Conservation (phyloP, 2,113 vertebrate genomes). For the Xyliphius kryptos region DNA sequence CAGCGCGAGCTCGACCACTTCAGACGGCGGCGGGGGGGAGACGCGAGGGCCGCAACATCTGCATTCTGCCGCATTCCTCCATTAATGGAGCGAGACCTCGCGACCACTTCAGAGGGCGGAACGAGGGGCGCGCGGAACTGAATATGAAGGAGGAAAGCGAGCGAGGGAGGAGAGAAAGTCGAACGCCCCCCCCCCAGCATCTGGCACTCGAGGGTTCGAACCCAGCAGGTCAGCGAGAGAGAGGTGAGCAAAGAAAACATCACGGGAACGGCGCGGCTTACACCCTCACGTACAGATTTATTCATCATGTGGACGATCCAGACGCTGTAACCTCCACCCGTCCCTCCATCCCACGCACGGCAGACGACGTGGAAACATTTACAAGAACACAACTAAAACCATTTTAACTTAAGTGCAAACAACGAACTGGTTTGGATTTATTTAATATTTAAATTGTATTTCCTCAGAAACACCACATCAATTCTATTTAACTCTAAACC, state of each 20-base stretch:
- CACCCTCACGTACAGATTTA: too few species aligned
- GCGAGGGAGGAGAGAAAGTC: conserved; percentile 18
- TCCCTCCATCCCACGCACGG: too few species aligned
- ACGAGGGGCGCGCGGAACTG: conserved; percentile 5
- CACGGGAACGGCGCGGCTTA: conserved; percentile 28
- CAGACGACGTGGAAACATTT: too few species aligned
- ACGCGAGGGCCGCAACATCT: conserved; percentile 63
- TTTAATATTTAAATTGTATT: too few species aligned
- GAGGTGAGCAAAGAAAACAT: conserved; percentile 37
- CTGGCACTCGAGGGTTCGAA: conserved; percentile 58
- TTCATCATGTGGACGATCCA: too few species aligned
- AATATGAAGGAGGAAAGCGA: conserved; percentile 1
- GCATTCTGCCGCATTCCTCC: conserved; percentile 56
- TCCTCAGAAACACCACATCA: too few species aligned
- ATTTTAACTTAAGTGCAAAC: too few species aligned
- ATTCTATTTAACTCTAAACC: too few species aligned
- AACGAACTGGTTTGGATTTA: too few species aligned
- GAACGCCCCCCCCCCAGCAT: conserved; percentile 53
- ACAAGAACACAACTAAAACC: too few species aligned
- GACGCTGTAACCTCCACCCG: too few species aligned
- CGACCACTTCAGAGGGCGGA: conserved; percentile 55
- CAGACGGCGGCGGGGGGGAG: conserved; percentile 44
- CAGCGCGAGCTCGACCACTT: conserved; percentile 65
- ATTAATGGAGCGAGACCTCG: conserved; percentile 56
- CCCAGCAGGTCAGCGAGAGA: conserved; percentile 51